Evolutionary conservation across 2,888 invertebrate species (phyloP).

Genomic region (Zaprionus lineosus): DNA sequence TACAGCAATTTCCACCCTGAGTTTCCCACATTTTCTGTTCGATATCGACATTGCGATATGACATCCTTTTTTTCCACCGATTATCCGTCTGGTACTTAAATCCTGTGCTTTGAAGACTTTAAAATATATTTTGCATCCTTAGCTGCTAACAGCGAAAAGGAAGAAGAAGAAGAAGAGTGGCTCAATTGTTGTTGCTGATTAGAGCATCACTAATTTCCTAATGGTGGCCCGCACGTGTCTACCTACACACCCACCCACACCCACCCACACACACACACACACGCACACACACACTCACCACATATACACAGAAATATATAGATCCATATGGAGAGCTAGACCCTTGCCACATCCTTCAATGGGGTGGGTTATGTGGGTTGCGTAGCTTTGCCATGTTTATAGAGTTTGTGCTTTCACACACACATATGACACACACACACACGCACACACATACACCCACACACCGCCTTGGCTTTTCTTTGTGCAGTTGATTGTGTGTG

Average conservation of each 20-base stretch:
- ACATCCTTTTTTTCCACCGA: no score
- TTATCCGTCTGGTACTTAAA: not conserved
- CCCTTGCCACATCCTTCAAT: constrained; percentile 5
- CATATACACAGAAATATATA: constrained; percentile 1
- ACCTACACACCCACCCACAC: constrained; percentile 5
- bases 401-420: constrained; percentile 1
- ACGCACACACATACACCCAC: constrained; percentile 4
- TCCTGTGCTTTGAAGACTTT: not conserved
- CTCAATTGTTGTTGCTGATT: constrained; percentile 36
- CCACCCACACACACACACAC: constrained; percentile 6
- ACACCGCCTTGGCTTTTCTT: constrained; percentile 15
- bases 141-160: no score
- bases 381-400: constrained; percentile 3
- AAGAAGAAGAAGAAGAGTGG: no score
- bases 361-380: constrained; percentile 18
- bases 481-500: constrained; percentile 21
- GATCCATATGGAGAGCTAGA: constrained; percentile 32
- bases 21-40: no score
- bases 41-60: no score
- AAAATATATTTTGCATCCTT: not conserved
- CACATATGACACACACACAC: constrained; percentile 10
- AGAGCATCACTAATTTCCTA: constrained; percentile 46
- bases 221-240: constrained; percentile 21
- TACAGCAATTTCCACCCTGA: no score
- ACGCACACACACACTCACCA: constrained; percentile 3